These are phyloP conservation scores for Crotalus adamanteus DNA, from an alignment of 2,797 vertebrate species.

Conservation along the genomic window DNA sequence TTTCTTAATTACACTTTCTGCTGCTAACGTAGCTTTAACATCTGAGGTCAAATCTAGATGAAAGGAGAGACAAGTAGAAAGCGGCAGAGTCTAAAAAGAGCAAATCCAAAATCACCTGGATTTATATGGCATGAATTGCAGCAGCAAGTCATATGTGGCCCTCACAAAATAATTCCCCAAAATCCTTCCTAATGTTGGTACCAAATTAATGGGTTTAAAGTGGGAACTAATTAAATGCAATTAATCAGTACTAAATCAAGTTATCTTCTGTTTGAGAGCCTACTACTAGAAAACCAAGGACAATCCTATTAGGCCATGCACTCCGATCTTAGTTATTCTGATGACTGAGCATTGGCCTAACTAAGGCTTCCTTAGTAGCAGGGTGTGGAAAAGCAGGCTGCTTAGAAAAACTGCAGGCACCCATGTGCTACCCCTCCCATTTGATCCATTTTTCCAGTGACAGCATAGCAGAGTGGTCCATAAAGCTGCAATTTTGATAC, in stretches of 20 bases:
- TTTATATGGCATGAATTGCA: not conserved
- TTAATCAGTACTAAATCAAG: not conserved
- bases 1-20: not conserved
- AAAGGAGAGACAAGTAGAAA: not conserved
- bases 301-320: not conserved
- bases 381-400: not conserved
- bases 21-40: not conserved
- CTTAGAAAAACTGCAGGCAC: not conserved
- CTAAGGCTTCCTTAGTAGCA: not conserved
- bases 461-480: not conserved
- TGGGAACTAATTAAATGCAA: not conserved
- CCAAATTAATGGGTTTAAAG: not conserved
- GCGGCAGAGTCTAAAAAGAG: not conserved
- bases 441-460: not conserved
- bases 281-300: not conserved
- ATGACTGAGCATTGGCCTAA: not conserved
- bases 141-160: not conserved
- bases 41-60: not conserved
- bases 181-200: not conserved
- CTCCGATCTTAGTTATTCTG: not conserved
- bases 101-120: not conserved
- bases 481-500: not conserved
- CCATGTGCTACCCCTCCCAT: not conserved
- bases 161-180: not conserved
- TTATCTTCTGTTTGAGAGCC: not conserved